Conservation (phyloP, 2,797 vertebrate genomes). For the Poeciliopsis paucimaculata region DNA sequence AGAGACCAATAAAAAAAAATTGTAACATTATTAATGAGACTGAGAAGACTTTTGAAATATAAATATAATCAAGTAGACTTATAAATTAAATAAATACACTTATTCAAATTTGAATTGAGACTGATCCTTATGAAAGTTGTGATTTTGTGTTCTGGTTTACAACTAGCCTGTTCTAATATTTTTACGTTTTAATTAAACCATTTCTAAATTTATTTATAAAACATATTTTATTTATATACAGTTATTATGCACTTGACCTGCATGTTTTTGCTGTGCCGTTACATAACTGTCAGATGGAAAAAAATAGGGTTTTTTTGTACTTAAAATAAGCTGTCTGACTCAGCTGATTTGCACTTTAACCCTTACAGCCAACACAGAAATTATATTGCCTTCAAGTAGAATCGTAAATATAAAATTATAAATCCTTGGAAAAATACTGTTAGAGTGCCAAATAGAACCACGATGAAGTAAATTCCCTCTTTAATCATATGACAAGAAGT, state of each 20-base stretch:
- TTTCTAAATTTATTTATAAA: not conserved
- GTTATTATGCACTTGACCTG: not conserved
- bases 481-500: not conserved
- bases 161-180: not conserved
- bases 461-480: not conserved
- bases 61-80: not conserved
- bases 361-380: constrained; percentile 14
- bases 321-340: constrained; percentile 47
- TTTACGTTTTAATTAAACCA: not conserved
- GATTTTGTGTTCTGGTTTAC: not conserved
- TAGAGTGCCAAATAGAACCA: not conserved
- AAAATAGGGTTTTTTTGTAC: not conserved
- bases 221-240: not conserved
- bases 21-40: too few relatives aligned
- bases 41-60: not conserved
- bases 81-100: not conserved
- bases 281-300: constrained; percentile 30
- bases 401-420: not conserved
- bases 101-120: not conserved
- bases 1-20: too few relatives aligned
- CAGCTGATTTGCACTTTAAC: constrained; percentile 45
- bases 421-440: not conserved
- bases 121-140: not conserved
- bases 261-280: constrained; percentile 13
- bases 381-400: constrained; percentile 13